Base-by-base conservation (phyloP, 1,140 invertebrate genomes). In the Drosophila parabipectinata region DNA sequence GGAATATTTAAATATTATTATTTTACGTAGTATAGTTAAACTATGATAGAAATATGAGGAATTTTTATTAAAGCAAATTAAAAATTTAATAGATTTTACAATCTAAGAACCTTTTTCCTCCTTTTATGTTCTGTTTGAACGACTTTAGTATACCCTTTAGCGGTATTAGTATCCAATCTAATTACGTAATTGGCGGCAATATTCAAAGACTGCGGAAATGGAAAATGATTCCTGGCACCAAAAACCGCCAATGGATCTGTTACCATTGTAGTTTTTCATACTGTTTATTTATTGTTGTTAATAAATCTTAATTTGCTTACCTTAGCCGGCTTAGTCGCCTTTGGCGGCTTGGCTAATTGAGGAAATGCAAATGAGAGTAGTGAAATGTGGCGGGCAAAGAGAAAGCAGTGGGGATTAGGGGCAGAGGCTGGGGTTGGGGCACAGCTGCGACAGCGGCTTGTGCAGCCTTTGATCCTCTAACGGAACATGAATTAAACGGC, bases 241-340 rank as follows among this genome's bases (percentile, higher is more conserved):
- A 69, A 62, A 74, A 56, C 41, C 50, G 57, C 39, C 52, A 83
- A 84, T 66, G 12, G 59, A 12, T 26, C 44, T 63, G 75, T 45
- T 71, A 32, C 66, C 58, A 15, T 66, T 62, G 57, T 52, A 39
- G 56, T 32, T 12, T 57, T 64, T 6, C 61, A 81, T 87, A 78
- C 54, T 87, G 82, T 88, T 87, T 87, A 88, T 88, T 88, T 84
- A 89, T 77, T 85, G 69, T 61, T 68, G 79, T 79, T 79, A 90
- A 90, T 89, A 89, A 89, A 90, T 89, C 77, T 84, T 69, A 84
- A 88, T 76, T 89, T 87, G 87, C 79, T 90, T 90, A 90, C 88
- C 53, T 66, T 57, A 67, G 58, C 54, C 62, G 39, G 52, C 77
- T 80, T 89, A 67, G 61, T 58, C 62, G 39, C 52, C 77, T 80